Conservation (phyloP, 2,113 vertebrate species). For the Anguilla japonica region DNA sequence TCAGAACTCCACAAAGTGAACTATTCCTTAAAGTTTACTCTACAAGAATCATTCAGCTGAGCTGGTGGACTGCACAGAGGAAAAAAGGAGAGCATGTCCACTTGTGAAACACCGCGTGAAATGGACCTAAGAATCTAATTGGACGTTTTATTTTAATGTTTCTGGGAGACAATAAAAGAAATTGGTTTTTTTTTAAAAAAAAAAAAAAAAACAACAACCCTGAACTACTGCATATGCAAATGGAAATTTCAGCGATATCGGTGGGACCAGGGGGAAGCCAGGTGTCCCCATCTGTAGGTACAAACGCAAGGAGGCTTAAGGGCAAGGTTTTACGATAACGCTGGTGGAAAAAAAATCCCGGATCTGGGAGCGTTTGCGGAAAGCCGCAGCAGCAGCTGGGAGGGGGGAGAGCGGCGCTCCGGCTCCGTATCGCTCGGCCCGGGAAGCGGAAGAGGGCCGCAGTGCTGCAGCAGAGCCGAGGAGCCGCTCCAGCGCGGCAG, state of each 20-base stretch:
- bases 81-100: background rate
- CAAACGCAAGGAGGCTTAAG: background rate
- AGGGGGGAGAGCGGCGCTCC: background rate
- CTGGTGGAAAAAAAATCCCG: background rate
- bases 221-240: background rate
- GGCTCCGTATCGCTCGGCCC: background rate
- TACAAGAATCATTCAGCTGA: background rate
- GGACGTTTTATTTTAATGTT: too few relatives aligned
- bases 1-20: too few relatives aligned
- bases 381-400: background rate
- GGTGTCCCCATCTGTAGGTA: background rate
- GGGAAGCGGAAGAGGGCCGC: background rate
- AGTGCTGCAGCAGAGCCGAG: background rate
- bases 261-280: background rate
- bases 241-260: background rate
- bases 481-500: background rate
- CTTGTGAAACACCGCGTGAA: background rate
- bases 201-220: background rate
- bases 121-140: background rate
- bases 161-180: too few relatives aligned
- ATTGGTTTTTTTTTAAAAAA: too few relatives aligned
- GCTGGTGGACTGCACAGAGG: background rate
- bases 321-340: background rate
- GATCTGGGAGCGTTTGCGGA: background rate
- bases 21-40: too few relatives aligned